phyloP scores from a whole-genome alignment of 2,113 vertebrate species.

The Chloroceryle aenea region DNA sequence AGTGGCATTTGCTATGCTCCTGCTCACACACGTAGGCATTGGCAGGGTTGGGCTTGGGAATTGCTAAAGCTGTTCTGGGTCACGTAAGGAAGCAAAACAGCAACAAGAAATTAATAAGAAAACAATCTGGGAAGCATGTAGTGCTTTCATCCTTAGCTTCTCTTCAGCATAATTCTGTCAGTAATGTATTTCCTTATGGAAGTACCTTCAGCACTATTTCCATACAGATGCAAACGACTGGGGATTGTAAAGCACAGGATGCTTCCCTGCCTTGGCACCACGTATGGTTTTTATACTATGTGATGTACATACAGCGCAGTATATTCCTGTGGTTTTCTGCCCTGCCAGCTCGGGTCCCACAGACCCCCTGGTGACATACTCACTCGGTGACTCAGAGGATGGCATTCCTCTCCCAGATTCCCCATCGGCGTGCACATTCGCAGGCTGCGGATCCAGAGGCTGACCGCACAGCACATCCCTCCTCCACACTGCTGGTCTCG shows the following conservation, averaged over 20 bases:
- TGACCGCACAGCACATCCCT: conserved; percentile 93
- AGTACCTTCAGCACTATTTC: neutral
- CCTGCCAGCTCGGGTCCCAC: neutral
- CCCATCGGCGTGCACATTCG: conserved; percentile 92
- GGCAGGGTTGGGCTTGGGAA: neutral
- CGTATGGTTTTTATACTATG: accelerated
- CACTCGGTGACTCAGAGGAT: conserved; percentile 92
- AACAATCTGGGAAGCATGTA: neutral
- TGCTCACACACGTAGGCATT: accelerated
- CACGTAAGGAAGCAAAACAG: neutral
- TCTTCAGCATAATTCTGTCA: conserved; percentile 43
- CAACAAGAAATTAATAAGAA: neutral
- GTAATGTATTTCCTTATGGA: neutral
- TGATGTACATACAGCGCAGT: accelerated
- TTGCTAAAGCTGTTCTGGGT: neutral
- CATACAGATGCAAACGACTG: neutral
- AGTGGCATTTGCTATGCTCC: neutral
- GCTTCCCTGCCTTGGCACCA: neutral
- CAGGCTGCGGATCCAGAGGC: conserved; percentile 92
- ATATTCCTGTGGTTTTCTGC: neutral
- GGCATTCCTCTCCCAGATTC: conserved; percentile 87
- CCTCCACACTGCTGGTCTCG: conserved; percentile 89
- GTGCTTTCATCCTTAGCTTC: neutral
- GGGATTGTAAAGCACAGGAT: accelerated
- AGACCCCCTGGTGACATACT: conserved; percentile 15